Evolutionary conservation across 2,888 invertebrate genomes (phyloP), one percentile per base, ranked within the genome.

Genomic region (Bembecia ichneumoniformis): DNA sequence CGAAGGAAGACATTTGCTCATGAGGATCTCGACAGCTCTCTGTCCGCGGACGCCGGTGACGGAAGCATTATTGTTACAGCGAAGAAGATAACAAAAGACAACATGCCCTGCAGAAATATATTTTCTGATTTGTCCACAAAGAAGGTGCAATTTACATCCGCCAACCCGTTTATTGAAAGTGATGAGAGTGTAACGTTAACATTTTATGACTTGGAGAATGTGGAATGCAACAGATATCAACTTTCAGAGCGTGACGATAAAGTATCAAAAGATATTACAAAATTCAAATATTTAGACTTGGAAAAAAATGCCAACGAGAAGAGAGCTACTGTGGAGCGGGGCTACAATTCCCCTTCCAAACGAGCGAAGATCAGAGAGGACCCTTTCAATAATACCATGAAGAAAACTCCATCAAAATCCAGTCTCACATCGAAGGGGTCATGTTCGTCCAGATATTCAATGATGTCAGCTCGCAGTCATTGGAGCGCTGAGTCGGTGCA

Each of bases 31-130:
- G 89, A 90, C 63, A 89, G 90, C 55, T 90, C 90, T 0, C 68
- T 90, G 45, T 90, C 90, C 0, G 90, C 90, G 0, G 90, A 89
- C 53, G 66, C 84, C 3, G 89, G 89, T 0, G 90, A 90, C 50
- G 68, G 80, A 28, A 89, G 89, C 47, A 77, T 88, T 43, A 68
- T 88, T 11, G 72, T 88, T n/a, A 90, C 90, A 9, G 88, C 89
- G 0, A 77, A 77, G 3, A 89, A 88, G 60, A 68, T 87, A 55
- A 86, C 86, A 0, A 70, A 74, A 35, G 82, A 81, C 3, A 82
- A 81, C 55, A 77, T 87, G 82, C 87, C 86, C 28, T 74, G 80
- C 1, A 75, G 84, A 15, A 78, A 70, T 53, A 78, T 87, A 52
- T 83, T 87, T 55, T 80, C 87, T 3, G 79, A 82, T 36, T 57